Evolutionary conservation across 2,113 vertebrate genomes (phyloP).

Genomic region (Athene cunicularia): DNA sequence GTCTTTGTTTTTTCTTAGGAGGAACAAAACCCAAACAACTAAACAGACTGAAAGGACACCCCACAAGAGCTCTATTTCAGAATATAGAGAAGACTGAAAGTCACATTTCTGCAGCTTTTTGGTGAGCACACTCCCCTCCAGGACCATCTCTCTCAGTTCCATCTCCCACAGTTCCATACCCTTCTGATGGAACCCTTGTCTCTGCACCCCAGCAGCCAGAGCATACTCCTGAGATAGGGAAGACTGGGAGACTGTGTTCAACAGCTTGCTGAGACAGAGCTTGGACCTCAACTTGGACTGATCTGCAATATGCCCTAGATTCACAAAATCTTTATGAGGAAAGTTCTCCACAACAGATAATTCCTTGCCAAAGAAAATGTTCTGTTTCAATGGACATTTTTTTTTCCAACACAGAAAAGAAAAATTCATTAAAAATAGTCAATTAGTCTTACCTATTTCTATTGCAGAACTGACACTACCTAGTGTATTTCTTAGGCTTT

Average conservation of each 20-base stretch:
- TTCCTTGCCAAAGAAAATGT: neutral
- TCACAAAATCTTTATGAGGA: neutral
- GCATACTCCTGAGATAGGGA: neutral
- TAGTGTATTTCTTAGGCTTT: neutral
- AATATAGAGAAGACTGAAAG: neutral
- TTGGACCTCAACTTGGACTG: neutral
- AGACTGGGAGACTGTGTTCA: neutral
- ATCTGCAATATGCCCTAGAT: neutral
- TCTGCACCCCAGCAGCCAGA: neutral
- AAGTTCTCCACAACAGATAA: neutral
- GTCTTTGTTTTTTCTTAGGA: neutral
- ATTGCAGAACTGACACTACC: neutral
- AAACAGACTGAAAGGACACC: neutral
- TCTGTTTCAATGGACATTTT: neutral
- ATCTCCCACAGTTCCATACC: neutral
- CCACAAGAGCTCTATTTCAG: neutral
- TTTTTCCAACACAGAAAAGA: neutral
- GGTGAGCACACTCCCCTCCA: fast-evolving
- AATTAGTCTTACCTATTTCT: neutral
- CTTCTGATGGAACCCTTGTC: neutral
- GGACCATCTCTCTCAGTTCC: neutral
- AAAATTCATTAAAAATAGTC: neutral
- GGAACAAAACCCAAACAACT: neutral
- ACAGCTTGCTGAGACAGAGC: neutral
- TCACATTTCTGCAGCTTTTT: neutral